phyloP scores from a whole-genome alignment of 2,888 invertebrate species.

The Ethmia dodecea region DNA sequence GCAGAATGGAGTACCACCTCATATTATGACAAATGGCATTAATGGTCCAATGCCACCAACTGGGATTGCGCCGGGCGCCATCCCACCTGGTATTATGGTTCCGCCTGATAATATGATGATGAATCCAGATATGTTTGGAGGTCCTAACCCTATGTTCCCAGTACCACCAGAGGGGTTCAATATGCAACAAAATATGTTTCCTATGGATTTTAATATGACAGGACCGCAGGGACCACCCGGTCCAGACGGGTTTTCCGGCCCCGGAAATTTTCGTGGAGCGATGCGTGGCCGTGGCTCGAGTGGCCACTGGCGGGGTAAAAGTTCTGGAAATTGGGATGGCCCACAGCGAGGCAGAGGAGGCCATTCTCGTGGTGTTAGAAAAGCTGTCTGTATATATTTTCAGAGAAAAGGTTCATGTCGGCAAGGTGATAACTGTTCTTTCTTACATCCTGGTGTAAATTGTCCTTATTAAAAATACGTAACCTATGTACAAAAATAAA shows the following conservation, averaged over 20 bases:
- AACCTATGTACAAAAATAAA: no score
- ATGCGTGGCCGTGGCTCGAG: slow-evolving; percentile 74
- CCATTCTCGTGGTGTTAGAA: slow-evolving; percentile 73
- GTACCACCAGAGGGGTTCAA: slow-evolving; percentile 60
- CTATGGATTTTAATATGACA: slow-evolving; percentile 73
- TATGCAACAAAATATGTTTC: slow-evolving; percentile 69
- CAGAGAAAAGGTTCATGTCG: slow-evolving; percentile 89
- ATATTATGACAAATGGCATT: slow-evolving; percentile 52
- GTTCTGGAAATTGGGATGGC: slow-evolving; percentile 65
- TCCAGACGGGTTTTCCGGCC: slow-evolving; percentile 51
- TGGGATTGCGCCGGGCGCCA: slow-evolving; percentile 43
- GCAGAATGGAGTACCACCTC: slow-evolving; percentile 57
- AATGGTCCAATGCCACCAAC: slow-evolving; percentile 46
- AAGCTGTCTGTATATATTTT: slow-evolving; percentile 85
- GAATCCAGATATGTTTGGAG: slow-evolving; percentile 61
- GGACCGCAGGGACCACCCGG: slow-evolving; percentile 46
- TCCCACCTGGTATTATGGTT: slow-evolving; percentile 60
- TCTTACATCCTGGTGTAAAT: slow-evolving; percentile 86
- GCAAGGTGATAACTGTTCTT: slow-evolving; percentile 89
- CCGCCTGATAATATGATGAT: slow-evolving; percentile 70
- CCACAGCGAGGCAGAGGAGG: slow-evolving; percentile 65
- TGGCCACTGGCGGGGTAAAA: slow-evolving; percentile 72
- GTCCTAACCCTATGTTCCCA: slow-evolving; percentile 50
- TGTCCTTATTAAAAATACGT: slow-evolving; percentile 65
- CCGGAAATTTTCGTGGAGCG: slow-evolving; percentile 71